A percentile compares a stretch with the other conserved stretches of the same genome.
These are phyloP conservation scores for Conomelus anceps DNA, from an alignment of 2,888 invertebrate species.

Conservation along the genomic window DNA sequence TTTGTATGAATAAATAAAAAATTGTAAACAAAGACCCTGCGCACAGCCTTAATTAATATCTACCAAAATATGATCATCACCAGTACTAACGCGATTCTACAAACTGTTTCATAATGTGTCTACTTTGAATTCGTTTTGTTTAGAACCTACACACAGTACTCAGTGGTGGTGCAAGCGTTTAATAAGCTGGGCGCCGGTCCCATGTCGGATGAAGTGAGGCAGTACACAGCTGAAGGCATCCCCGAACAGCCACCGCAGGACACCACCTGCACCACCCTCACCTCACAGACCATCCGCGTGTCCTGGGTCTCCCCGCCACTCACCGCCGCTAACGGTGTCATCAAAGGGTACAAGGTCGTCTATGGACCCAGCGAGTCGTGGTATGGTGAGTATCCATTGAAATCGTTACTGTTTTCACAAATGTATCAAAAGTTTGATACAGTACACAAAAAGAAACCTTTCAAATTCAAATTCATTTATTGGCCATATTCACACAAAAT, in stretches of 20 bases:
- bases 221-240: conserved; percentile 90
- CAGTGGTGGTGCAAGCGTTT: conserved; percentile 91
- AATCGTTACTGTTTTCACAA: no score
- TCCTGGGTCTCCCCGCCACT: conserved; percentile 92
- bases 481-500: no score
- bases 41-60: no score
- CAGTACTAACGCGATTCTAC: no score
- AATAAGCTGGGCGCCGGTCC: conserved; percentile 93
- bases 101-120: no score
- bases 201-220: conserved; percentile 77
- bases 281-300: conserved; percentile 89
- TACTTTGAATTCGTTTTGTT: background rate
- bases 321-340: conserved; percentile 86
- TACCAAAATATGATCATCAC: no score
- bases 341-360: conserved; percentile 91
- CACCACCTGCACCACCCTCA: conserved; percentile 84
- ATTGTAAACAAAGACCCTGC: no score
- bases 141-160: conserved; percentile 89
- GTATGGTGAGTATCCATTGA: conserved; percentile 70
- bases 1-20: no score
- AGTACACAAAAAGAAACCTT: no score
- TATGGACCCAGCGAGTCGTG: conserved; percentile 86
- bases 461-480: no score
- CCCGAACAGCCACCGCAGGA: conserved; percentile 89
- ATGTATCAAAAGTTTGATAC: no score